Percentiles rank a stretch among this genome's conserved stretches.
These are phyloP conservation scores for Ophraella communa DNA, from an alignment of 2,888 invertebrate genomes.

Conservation along the genomic window DNA sequence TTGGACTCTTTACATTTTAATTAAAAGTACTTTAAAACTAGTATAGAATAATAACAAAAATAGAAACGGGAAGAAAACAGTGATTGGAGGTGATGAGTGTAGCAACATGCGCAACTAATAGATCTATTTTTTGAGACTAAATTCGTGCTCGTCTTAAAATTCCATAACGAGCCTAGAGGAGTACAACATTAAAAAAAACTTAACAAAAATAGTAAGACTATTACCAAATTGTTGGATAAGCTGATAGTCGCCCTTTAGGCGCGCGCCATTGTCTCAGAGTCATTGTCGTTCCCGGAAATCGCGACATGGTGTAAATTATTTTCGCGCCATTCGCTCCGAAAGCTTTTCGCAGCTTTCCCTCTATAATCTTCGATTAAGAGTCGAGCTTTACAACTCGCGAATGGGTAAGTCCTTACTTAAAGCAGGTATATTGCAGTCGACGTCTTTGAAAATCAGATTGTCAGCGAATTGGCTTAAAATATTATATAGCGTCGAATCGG, in stretches of 20 bases:
- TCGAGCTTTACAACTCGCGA: constrained; percentile 26
- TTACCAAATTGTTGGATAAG: too few species aligned
- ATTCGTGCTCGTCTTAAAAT: too few species aligned
- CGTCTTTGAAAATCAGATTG: constrained; percentile 27
- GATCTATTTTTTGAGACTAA: too few species aligned
- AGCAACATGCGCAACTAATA: too few species aligned
- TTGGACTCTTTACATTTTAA: too few species aligned
- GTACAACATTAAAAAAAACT: not conserved
- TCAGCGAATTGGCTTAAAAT: constrained; percentile 27
- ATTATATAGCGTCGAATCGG: constrained; percentile 9
- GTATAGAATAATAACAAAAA: too few species aligned
- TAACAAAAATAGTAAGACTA: not conserved
- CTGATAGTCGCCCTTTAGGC: too few species aligned
- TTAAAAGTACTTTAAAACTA: too few species aligned
- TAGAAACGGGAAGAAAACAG: too few species aligned
- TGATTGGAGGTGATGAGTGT: too few species aligned
- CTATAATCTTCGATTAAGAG: constrained; percentile 41
- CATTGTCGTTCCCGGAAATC: constrained; percentile 5
- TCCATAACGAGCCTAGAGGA: too few species aligned
- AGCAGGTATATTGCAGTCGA: constrained; percentile 18
- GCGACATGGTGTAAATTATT: constrained; percentile 33
- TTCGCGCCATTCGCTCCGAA: constrained; percentile 23
- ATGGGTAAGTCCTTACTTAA: constrained; percentile 27
- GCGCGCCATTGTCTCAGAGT: not conserved
- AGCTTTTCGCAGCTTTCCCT: constrained; percentile 23